Percentiles rank a stretch among this genome's conserved stretches.
These are phyloP conservation scores for Melanotaenia duboulayi DNA, from an alignment of 2,113 vertebrate species.

Conservation along the genomic window DNA sequence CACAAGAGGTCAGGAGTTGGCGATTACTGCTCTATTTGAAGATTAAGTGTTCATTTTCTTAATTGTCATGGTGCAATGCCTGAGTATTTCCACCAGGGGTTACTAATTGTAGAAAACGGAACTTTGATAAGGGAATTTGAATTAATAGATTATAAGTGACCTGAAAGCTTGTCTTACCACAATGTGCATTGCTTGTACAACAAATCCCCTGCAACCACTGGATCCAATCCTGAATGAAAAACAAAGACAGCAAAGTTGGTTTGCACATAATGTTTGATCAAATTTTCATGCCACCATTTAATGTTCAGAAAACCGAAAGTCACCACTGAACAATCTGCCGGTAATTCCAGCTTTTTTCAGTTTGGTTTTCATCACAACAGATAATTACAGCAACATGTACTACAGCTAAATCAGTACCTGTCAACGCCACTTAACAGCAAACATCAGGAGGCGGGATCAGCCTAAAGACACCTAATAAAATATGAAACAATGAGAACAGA, in stretches of 20 bases:
- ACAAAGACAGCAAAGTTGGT: not conserved
- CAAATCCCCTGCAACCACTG: not conserved
- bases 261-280: not conserved
- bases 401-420: constrained; percentile 2
- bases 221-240: not conserved
- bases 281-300: not conserved
- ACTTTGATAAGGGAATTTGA: too few species aligned
- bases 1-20: too few species aligned
- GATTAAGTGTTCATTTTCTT: too few species aligned
- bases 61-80: too few species aligned
- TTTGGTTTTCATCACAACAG: constrained; percentile 62
- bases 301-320: constrained; percentile 87
- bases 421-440: not conserved
- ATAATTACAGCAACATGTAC: accelerated
- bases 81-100: too few species aligned
- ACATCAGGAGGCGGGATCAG: not conserved
- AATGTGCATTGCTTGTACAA: too few species aligned
- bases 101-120: too few species aligned
- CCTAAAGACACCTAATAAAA: constrained; percentile 19
- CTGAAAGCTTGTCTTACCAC: too few species aligned
- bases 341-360: constrained; percentile 88
- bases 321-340: constrained; percentile 90
- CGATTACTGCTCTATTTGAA: too few species aligned
- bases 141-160: too few species aligned
- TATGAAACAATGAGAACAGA: accelerated